Conservation (phyloP, 2,888 invertebrate genomes). For the Ceraclea dissimilis region DNA sequence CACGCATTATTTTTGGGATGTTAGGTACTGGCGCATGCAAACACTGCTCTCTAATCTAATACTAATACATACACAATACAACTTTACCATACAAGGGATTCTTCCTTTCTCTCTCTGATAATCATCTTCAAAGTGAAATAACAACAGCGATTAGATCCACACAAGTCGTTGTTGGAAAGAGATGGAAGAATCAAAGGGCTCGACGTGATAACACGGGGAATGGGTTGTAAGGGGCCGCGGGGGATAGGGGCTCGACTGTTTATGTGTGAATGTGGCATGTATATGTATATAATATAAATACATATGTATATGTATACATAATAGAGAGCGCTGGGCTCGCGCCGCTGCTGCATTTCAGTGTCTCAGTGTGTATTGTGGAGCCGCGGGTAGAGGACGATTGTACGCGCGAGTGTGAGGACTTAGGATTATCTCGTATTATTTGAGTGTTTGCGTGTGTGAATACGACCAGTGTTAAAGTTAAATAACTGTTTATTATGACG, state of each 20-base stretch:
- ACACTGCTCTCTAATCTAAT: no score
- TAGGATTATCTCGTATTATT: slow-evolving; percentile 3
- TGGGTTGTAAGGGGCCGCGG: background rate
- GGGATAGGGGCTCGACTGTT: background rate
- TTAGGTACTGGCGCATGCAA: no score
- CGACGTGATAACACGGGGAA: background rate
- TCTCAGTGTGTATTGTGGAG: slow-evolving; percentile 28
- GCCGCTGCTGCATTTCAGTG: slow-evolving; percentile 32
- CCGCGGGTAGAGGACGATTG: slow-evolving; percentile 41
- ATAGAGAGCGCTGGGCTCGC: slow-evolving; percentile 12
- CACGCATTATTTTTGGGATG: no score
- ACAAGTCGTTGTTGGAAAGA: background rate
- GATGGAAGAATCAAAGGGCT: background rate
- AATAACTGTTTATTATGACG: slow-evolving; percentile 1
- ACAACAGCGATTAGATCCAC: background rate
- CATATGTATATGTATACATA: no score
- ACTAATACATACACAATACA: no score
- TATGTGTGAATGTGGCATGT: no score
- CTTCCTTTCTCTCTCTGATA: no score
- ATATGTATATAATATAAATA: no score
- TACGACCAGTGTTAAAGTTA: slow-evolving; percentile 2
- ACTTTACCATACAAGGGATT: no score
- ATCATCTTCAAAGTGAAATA: background rate
- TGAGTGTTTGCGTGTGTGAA: slow-evolving; percentile 14
- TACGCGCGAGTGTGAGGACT: slow-evolving; percentile 7